A percentile compares a stretch with the other conserved stretches of the same genome.
phyloP scores from a whole-genome alignment of 2,113 vertebrate genomes.

The Pteropus alecto region DNA sequence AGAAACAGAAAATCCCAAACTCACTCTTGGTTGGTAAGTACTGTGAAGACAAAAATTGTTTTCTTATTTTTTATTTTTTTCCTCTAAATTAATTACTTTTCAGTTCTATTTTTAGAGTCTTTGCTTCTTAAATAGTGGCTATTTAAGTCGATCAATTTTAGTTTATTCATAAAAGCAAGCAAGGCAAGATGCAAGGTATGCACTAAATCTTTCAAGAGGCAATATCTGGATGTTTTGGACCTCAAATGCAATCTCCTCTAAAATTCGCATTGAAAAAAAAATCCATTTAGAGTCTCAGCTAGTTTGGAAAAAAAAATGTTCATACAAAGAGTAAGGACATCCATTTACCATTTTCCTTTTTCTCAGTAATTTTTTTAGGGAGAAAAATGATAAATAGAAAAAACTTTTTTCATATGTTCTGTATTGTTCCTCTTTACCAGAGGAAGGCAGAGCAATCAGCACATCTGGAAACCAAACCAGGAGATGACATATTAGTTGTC shows the following conservation, averaged over 20 bases:
- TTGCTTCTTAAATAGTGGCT: background rate
- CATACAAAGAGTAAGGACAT: background rate
- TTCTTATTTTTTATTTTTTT: background rate
- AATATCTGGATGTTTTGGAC: slow-evolving; percentile 8
- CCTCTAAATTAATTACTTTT: slow-evolving; percentile 13
- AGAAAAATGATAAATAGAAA: slow-evolving; percentile 37
- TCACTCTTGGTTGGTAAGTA: background rate
- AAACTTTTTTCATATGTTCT: background rate
- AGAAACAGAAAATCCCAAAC: slow-evolving; percentile 7
- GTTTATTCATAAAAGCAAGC: slow-evolving; percentile 41
- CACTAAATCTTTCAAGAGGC: background rate
- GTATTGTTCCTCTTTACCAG: background rate
- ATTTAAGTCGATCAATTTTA: slow-evolving; percentile 26
- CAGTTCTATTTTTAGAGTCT: slow-evolving; percentile 30
- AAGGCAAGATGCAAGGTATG: slow-evolving; percentile 42
- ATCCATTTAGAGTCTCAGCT: background rate
- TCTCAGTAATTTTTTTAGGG: slow-evolving; percentile 18
- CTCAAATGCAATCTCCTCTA: slow-evolving; percentile 34
- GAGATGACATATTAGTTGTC: background rate
- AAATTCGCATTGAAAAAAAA: slow-evolving; percentile 1
- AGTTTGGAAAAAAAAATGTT: background rate
- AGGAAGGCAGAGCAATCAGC: background rate
- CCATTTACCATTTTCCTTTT: background rate
- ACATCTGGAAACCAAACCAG: slow-evolving; percentile 2
- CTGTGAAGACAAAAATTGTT: slow-evolving; percentile 29